Percentiles rank a stretch among this genome's conserved stretches.
Conservation (phyloP, 2,113 vertebrate species). For the Cottus gobio region DNA sequence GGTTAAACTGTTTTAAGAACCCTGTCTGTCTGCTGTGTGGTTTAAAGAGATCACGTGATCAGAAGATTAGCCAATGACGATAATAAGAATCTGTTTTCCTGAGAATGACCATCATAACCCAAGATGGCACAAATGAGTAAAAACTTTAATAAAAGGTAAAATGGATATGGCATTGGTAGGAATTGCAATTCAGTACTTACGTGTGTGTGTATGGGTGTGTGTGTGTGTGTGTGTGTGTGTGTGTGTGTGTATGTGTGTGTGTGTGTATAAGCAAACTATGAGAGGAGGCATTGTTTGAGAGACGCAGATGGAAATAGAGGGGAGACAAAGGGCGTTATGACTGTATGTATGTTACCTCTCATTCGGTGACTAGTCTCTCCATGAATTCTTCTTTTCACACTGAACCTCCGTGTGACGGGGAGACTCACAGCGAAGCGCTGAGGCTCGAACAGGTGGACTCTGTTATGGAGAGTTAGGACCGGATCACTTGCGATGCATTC, state of each 20-base stretch:
- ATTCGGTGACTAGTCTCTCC: neutral
- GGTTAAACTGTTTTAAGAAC: neutral
- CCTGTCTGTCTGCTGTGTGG: no score
- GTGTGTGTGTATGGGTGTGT: conserved; percentile 10
- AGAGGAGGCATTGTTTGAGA: conserved; percentile 71
- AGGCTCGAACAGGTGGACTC: conserved; percentile 47
- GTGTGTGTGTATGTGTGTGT: conserved; percentile 34
- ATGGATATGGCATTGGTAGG: neutral
- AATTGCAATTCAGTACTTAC: conserved; percentile 4
- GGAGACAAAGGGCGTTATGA: conserved; percentile 56
- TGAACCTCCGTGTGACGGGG: conserved; percentile 43
- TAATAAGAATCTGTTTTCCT: neutral
- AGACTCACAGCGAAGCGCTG: conserved; percentile 43
- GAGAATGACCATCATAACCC: neutral
- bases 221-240: conserved; percentile 22
- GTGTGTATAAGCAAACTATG: conserved; percentile 63
- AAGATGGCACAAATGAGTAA: neutral
- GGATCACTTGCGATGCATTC: no score
- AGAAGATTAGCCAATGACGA: neutral
- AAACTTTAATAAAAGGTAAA: neutral
- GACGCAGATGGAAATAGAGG: conserved; percentile 15
- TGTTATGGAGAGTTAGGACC: neutral
- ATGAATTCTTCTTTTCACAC: neutral
- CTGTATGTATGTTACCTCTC: conserved; percentile 25
- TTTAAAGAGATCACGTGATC: neutral